Percentiles rank a stretch among this genome's conserved stretches.
phyloP scores from a whole-genome alignment of 2,797 vertebrate species.

The Thaleichthys pacificus region DNA sequence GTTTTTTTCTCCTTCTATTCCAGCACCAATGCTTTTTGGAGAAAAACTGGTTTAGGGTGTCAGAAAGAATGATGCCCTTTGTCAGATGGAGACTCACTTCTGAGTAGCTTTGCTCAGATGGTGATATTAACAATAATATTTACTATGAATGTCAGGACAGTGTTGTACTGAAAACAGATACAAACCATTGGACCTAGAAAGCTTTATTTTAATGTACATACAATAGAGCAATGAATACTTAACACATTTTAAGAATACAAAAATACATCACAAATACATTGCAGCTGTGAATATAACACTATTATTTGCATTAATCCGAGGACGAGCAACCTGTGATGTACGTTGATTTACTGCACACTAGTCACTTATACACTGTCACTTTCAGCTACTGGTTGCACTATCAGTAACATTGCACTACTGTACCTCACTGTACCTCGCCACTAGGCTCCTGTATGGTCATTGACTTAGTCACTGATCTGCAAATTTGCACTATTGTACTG shows the following conservation, averaged over 20 bases:
- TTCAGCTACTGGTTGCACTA: too few relatives aligned
- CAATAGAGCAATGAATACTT: not conserved
- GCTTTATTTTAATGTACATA: not conserved
- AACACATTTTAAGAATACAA: not conserved
- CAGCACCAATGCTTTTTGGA: slow-evolving; percentile 60
- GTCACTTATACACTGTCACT: too few relatives aligned
- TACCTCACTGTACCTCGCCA: too few relatives aligned
- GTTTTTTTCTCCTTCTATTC: slow-evolving; percentile 25
- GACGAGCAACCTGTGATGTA: too few relatives aligned
- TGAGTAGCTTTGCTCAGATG: slow-evolving; percentile 35
- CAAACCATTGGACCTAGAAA: not conserved
- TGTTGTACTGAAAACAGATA: slow-evolving; percentile 36
- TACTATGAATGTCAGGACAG: slow-evolving; percentile 42
- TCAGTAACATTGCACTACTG: too few relatives aligned
- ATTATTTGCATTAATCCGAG: not conserved
- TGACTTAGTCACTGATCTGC: too few relatives aligned
- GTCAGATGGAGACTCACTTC: slow-evolving; percentile 54
- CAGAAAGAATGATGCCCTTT: slow-evolving; percentile 73
- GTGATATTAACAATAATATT: slow-evolving; percentile 58
- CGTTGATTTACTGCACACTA: too few relatives aligned
- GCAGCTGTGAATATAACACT: not conserved
- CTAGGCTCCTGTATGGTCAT: too few relatives aligned
- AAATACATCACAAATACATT: not conserved
- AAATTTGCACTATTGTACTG: too few relatives aligned
- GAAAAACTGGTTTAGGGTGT: slow-evolving; percentile 71